Evolutionary conservation across 1,140 invertebrate species (phyloP).

Genomic region (Dinothrombium tinctorium): DNA sequence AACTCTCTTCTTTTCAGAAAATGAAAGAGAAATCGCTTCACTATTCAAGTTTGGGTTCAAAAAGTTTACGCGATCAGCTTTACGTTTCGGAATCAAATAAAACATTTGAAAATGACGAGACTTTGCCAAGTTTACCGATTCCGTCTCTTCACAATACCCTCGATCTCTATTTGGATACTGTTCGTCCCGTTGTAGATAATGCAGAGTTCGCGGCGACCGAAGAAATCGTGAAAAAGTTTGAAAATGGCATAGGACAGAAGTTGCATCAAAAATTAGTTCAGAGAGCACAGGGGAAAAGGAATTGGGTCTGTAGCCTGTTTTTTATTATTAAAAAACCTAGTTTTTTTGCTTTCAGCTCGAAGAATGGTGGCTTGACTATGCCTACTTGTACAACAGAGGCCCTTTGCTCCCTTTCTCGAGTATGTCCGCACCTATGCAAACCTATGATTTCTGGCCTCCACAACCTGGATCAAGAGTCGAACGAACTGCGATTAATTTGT

Average conservation of each 20-base stretch:
- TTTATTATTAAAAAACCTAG: not conserved
- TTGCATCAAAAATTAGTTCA: constrained; percentile 15
- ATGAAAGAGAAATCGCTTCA: too few relatives aligned
- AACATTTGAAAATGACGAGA: constrained; percentile 16
- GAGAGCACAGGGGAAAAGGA: not conserved
- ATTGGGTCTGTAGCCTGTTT: constrained; percentile 3
- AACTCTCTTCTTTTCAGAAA: too few relatives aligned
- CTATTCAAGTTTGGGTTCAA: constrained; percentile 3
- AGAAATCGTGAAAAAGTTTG: constrained; percentile 21
- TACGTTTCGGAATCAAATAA: constrained; percentile 5
- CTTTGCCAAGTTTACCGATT: constrained; percentile 14
- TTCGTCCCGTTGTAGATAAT: constrained; percentile 18
- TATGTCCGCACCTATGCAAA: constrained; percentile 20
- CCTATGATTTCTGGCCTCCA: constrained; percentile 18
- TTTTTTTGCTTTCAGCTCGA: constrained; percentile 17
- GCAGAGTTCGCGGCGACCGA: constrained; percentile 21
- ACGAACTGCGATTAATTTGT: constrained; percentile 17
- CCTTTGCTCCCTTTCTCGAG: constrained; percentile 21
- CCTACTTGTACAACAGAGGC: constrained; percentile 19
- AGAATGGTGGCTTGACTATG: constrained; percentile 23
- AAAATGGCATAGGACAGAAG: constrained; percentile 20
- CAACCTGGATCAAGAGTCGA: constrained; percentile 18
- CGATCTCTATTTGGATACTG: constrained; percentile 22
- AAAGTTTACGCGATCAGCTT: constrained; percentile 1
- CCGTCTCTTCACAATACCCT: constrained; percentile 19